Evolutionary conservation across 1,140 invertebrate genomes (phyloP).

Genomic region (Anastrepha ludens): DNA sequence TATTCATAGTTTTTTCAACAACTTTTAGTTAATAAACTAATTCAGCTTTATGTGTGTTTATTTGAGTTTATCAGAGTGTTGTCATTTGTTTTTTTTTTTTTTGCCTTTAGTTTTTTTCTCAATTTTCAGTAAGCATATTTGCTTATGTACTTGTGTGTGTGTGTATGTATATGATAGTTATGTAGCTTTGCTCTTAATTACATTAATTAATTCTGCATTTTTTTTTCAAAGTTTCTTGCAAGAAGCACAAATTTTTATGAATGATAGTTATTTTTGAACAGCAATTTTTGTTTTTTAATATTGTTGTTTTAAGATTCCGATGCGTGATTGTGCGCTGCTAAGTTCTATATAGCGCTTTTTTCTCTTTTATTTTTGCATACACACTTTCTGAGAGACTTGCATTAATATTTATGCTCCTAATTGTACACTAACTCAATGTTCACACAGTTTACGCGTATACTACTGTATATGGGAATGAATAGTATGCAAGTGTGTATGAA

Average conservation of each 20-base stretch:
- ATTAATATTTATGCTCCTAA: no score
- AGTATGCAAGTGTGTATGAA: no score
- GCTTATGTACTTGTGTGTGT: constrained; percentile 6
- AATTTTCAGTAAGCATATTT: constrained; percentile 1
- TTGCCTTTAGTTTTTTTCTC: constrained; percentile 10
- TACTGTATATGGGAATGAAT: no score
- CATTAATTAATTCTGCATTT: constrained; percentile 37
- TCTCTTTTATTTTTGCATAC: no score
- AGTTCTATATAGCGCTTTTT: background rate
- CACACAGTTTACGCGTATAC: no score
- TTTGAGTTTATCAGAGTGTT: no score
- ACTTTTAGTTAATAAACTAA: constrained; percentile 21
- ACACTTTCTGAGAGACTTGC: no score
- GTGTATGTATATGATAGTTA: background rate
- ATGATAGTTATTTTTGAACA: background rate
- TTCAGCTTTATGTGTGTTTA: constrained; percentile 34
- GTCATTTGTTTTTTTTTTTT: no score
- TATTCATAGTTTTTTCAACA: constrained; percentile 48
- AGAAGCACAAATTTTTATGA: background rate
- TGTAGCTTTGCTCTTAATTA: constrained; percentile 48
- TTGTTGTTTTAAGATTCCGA: constrained; percentile 4
- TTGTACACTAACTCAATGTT: no score
- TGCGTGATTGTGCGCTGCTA: background rate
- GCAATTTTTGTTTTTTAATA: background rate
- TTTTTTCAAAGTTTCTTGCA: background rate